Evolutionary conservation across 2,888 invertebrate species (phyloP), one percentile per base, ranked within the genome.

Genomic region (Eupithecia pulchellata): DNA sequence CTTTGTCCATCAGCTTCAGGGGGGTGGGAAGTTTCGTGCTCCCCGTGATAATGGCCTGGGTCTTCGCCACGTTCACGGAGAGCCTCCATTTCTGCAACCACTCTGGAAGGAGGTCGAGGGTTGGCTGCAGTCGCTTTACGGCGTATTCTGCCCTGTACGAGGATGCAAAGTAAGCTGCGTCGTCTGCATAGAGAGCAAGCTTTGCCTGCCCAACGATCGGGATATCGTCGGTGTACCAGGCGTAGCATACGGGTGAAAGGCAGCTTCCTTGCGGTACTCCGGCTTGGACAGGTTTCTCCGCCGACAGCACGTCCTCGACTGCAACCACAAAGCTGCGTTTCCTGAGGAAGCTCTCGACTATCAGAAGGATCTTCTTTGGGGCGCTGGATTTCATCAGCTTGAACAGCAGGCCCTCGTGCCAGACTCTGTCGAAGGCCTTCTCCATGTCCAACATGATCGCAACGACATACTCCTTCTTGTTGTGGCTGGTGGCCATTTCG

Each of bases 341-440:
- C 4, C 17, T 20, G 8, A 82, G 75, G 68, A 78, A 82, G 8
- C 77, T 73, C 13, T 66, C 71, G 25, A 81, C 17, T 17, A 77
- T 52, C 25, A 25, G 62, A 6, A 42, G 32, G 11, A 60, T 4
- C n/a, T 17, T 60, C 32, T 32, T 66, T 1, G 77, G 78, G 17
- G 68, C 27, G 0, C 68, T 2, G 0, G 77, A 42, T 4, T 14
- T 55, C 0, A 74, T 25, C n/a, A 82, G 66, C 47, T 83, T 84
- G 69, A 72, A 78, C 0, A 82, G 29, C 14, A 84, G 75, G 1
- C 84, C 82, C 8, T 71, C 71, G 63, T 52, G 52, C 52, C 52
- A 52, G 0, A 52, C 52, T 25, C 25, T 52, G 25, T 39, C 17
- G 11, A 34, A 34, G 0, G 34, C 34, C 13, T 34, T 34, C 13